Conservation (phyloP, 2,797 vertebrate genomes). For the Paedocypris micromegethes region DNA sequence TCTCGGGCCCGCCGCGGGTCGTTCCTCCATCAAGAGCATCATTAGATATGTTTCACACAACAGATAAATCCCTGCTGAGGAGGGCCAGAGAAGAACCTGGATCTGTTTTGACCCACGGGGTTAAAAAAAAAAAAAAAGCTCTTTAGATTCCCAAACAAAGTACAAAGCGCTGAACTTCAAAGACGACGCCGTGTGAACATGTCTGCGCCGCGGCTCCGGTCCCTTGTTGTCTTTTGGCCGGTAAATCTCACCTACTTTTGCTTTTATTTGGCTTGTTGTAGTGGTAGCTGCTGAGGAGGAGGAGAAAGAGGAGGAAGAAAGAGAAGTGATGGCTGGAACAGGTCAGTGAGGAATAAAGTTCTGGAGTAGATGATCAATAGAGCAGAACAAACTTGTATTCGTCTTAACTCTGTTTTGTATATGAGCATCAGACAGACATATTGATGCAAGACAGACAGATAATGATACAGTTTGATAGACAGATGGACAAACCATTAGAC, state of each 20-base stretch:
- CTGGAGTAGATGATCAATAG: too few relatives aligned
- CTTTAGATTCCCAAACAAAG: slow-evolving; percentile 7
- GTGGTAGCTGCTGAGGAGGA: slow-evolving; percentile 30
- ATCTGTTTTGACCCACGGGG: slow-evolving; percentile 28
- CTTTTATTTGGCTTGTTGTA: slow-evolving; percentile 27
- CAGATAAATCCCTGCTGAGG: slow-evolving; percentile 27
- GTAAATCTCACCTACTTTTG: slow-evolving; percentile 9
- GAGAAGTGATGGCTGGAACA: slow-evolving; percentile 27
- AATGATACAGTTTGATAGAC: too few relatives aligned
- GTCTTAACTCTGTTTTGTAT: too few relatives aligned
- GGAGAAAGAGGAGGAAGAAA: slow-evolving; percentile 12
- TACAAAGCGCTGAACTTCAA: slow-evolving; percentile 27
- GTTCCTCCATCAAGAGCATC: slow-evolving; percentile 30
- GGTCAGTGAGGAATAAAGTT: slow-evolving; percentile 25
- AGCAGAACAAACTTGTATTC: too few relatives aligned
- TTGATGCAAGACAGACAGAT: too few relatives aligned
- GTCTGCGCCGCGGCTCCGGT: slow-evolving; percentile 4
- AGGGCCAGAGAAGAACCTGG: slow-evolving; percentile 25
- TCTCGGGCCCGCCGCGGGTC: slow-evolving; percentile 21
- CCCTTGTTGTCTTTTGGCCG: slow-evolving; percentile 9
- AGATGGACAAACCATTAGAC: too few relatives aligned
- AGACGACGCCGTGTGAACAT: neutral
- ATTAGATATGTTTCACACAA: slow-evolving; percentile 40
- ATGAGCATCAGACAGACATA: too few relatives aligned
- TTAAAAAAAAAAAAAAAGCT: slow-evolving; percentile 36